Evolutionary conservation across 2,888 invertebrate species (phyloP).

Genomic region (Lasioglossum vierecki): DNA sequence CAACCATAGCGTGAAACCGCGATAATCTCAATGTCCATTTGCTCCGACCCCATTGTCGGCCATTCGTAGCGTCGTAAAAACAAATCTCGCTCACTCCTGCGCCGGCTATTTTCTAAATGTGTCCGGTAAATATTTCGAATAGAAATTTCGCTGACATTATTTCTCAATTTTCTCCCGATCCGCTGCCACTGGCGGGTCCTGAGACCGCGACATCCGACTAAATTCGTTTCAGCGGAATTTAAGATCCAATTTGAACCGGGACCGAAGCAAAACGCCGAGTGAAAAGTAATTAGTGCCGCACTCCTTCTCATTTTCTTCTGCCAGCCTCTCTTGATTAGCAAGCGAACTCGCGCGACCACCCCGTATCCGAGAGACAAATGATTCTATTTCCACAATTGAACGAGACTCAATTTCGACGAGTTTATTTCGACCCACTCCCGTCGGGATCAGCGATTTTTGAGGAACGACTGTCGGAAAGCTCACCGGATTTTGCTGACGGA

Average conservation of each 20-base stretch:
- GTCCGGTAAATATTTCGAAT: conserved; percentile 12
- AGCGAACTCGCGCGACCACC: neutral
- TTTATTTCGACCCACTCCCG: neutral
- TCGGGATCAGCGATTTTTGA: neutral
- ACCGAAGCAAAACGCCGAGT: conserved; percentile 6
- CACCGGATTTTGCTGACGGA: neutral
- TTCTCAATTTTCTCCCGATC: neutral
- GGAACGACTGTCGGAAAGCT: neutral
- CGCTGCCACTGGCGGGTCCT: neutral
- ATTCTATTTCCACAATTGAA: neutral
- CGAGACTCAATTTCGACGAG: neutral
- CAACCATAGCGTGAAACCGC: conserved; percentile 69
- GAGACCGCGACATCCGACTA: neutral
- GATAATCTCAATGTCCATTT: conserved; percentile 71
- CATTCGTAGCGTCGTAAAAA: conserved; percentile 49
- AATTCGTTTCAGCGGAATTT: conserved; percentile 12
- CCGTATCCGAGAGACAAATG: neutral
- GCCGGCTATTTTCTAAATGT: conserved; percentile 15
- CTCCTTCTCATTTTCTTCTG: conserved; percentile 1
- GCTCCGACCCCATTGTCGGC: conserved; percentile 43
- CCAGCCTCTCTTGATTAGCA: neutral
- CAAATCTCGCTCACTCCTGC: neutral
- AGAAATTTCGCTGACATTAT: neutral
- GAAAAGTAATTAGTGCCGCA: conserved; percentile 20
- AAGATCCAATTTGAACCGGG: conserved; percentile 7